Conservation (phyloP, 2,888 invertebrate genomes). For the Nineta flava region DNA sequence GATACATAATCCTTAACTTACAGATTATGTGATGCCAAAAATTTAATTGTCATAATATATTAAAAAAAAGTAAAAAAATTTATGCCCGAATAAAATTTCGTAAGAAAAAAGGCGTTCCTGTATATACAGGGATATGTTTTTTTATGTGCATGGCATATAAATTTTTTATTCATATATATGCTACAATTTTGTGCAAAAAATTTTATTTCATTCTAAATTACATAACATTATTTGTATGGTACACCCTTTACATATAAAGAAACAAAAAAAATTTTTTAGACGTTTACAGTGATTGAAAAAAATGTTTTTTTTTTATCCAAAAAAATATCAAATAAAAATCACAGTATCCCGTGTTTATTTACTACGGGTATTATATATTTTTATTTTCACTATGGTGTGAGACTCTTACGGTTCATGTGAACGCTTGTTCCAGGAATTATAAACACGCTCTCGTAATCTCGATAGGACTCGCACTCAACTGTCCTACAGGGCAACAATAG, state of each 20-base stretch:
- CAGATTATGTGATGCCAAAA: too few species aligned
- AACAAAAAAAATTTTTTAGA: background rate
- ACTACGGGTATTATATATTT: constrained; percentile 1
- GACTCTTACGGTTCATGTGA: constrained; percentile 41
- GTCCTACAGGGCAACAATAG: constrained; percentile 27
- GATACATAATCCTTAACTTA: too few species aligned
- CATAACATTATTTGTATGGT: background rate
- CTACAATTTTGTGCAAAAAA: too few species aligned
- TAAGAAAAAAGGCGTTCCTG: too few species aligned
- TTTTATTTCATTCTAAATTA: too few species aligned
- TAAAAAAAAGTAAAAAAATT: too few species aligned
- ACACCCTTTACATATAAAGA: background rate
- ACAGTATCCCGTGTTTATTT: background rate
- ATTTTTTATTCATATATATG: too few species aligned
- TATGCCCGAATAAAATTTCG: too few species aligned
- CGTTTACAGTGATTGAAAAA: background rate
- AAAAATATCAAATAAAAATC: background rate
- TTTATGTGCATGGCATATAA: too few species aligned
- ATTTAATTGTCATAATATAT: too few species aligned
- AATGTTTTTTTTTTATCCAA: background rate
- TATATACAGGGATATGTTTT: too few species aligned
- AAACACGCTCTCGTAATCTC: constrained; percentile 62
- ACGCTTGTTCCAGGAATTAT: constrained; percentile 51
- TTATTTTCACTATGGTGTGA: constrained; percentile 7
- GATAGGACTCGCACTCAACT: constrained; percentile 43